Evolutionary conservation across 1,140 invertebrate species (phyloP), one percentile per base, ranked within the genome.

Genomic region (Leucophenga varia): DNA sequence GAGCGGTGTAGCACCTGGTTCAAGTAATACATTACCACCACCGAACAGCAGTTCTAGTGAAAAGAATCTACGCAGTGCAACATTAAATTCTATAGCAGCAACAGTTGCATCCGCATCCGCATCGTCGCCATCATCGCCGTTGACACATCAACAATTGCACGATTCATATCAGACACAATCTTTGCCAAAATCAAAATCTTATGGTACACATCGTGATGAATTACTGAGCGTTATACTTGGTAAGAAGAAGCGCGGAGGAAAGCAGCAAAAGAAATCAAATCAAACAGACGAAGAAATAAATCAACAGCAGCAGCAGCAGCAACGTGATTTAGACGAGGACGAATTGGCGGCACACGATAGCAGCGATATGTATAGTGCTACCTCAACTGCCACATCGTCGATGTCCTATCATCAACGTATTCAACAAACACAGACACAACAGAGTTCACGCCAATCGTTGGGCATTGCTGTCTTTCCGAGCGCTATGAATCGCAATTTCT

Each of bases 101-200:
- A 47, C 49, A 1, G 49, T 52, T 4, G 31, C 41, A 3, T 48
- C 43, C 1, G 40, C 48, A 19, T 51, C 57, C 2, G 55, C 46
- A 3, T 60, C 57, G 1, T 68, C 71, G 18, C 61, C 71, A 3
- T 60, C 56, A 8, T 73, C 70, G 3, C 61, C 70, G 4, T 42
- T 67, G 6, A 64, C 54, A 9, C 63, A 71, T 18, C 61, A 59
- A 32, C 60, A 57, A 10, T 31, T 60, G 48, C 55, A 57, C 35
- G 64, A 65, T 16, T 64, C 52, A 47, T 72, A 72, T 18, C 57
- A 64, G 43, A 70, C 69, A 1, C 69, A 72, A 34, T 72, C 69
- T 31, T 25, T 72, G 51, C 69, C 69, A 35, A 72, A 72, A 44
- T 72, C 69, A 42, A 72, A 72, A 36, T 72, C 68, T 7, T 64